Evolutionary conservation across 2,113 vertebrate genomes (phyloP), one percentile per base, ranked within the genome.

Genomic region (Ceuthmochares aereus): DNA sequence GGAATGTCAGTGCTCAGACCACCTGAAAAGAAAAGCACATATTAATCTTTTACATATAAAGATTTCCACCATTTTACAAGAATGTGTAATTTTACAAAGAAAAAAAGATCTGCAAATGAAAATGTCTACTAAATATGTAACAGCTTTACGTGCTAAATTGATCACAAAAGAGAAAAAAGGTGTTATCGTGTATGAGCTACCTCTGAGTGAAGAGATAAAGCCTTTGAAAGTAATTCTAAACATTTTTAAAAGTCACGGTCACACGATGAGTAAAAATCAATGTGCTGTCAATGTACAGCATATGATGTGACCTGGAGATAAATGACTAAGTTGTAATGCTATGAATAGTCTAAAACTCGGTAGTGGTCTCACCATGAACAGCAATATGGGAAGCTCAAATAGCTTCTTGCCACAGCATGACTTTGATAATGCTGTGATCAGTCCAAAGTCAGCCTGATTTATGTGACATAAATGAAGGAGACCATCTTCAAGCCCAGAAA

Each of bases 21-120:
- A 54, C 93, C 89, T 94, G 87, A 91, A 93, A 94, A 87, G 84
- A 94, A 95, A 89, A 86, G 60, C 18, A 68, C 13, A 45, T 86
- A 86, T 56, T 90, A 74, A 59, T 87, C 66, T 93, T 88, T 84
- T 58, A 82, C 59, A 36, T 66, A 77, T 80, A 49, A 79, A 77
- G 34, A 91, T 45, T 93, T 77, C 45, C 0, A 0, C 63, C 86
- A 22, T 81, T 91, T 92, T 62, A 73, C 22, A 82, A 52, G 94
- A 92, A 68, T 36, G 1, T 47, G 12, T 49, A 72, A 82, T 25
- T 56, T 58, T 56, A 75, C 68, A 76, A 81, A 62, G 27, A 23
- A 84, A 64, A 54, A 62, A 40, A 47, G 32, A 40, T 11, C 20
- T 83, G 21, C 36, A 68, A 64, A 75, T 14, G 23, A 69, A 54